A percentile compares a stretch with the other conserved stretches of the same genome.
Conservation (phyloP, 1,140 invertebrate genomes). For the Ganaspis sp. region DNA sequence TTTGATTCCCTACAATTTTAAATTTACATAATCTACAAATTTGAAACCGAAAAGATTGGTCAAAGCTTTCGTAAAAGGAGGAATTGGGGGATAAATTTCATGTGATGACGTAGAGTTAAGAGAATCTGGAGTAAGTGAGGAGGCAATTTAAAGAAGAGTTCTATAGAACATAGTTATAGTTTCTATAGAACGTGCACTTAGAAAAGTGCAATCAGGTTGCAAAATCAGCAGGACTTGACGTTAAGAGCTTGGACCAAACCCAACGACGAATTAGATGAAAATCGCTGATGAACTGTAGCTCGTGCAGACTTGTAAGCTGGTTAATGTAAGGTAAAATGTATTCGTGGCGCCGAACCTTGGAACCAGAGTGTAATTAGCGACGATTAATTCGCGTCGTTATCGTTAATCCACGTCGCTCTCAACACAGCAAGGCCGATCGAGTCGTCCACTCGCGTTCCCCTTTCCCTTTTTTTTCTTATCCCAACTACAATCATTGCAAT, state of each 20-base stretch:
- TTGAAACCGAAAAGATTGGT: too few relatives aligned
- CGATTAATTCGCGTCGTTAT: conserved; percentile 25
- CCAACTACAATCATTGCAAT: conserved; percentile 21
- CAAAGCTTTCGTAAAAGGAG: too few relatives aligned
- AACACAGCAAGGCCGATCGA: conserved; percentile 18
- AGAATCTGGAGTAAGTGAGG: too few relatives aligned
- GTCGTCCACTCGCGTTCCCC: not conserved
- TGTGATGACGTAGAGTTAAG: too few relatives aligned
- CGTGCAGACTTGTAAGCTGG: not conserved
- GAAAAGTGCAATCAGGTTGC: conserved; percentile 5
- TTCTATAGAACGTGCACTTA: not conserved
- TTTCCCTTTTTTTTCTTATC: conserved; percentile 22
- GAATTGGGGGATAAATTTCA: too few relatives aligned
- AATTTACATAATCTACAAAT: too few relatives aligned
- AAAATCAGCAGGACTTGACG: conserved; percentile 9
- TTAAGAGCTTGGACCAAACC: conserved; percentile 7
- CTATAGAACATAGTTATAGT: too few relatives aligned
- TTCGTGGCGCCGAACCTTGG: conserved; percentile 13
- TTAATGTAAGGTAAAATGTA: not conserved
- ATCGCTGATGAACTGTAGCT: conserved; percentile 8
- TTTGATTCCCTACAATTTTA: too few relatives aligned
- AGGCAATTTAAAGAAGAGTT: not conserved
- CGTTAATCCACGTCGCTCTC: conserved; percentile 21
- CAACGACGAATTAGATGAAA: conserved; percentile 24
- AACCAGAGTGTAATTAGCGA: conserved; percentile 20